A percentile compares a stretch with the other conserved stretches of the same genome.
phyloP scores from a whole-genome alignment of 2,797 vertebrate species.

The Forpus xanthops region DNA sequence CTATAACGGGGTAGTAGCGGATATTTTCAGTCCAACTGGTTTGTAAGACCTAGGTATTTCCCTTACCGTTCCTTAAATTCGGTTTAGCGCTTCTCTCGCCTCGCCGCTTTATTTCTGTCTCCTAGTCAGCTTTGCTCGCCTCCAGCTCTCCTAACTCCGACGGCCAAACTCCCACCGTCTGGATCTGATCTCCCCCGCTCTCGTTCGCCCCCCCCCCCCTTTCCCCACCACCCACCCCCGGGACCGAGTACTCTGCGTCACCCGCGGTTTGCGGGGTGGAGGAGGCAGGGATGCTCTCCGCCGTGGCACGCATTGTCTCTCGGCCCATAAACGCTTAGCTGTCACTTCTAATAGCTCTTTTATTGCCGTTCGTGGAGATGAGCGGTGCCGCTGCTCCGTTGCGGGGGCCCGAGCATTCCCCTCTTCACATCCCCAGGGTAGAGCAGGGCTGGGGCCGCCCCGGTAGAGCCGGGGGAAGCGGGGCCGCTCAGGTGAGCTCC shows the following conservation, averaged over 20 bases:
- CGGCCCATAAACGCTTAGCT: background rate
- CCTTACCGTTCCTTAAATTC: background rate
- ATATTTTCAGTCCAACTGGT: background rate
- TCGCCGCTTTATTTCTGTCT: background rate
- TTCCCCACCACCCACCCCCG: background rate
- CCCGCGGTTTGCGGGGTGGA: background rate
- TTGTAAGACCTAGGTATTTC: background rate
- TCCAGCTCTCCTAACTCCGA: background rate
- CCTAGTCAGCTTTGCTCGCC: background rate
- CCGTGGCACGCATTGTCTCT: background rate
- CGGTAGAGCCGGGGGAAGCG: background rate
- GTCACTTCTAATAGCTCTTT: constrained; percentile 14
- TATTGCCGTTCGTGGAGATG: background rate
- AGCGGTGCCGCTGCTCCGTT: background rate
- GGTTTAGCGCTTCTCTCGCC: background rate
- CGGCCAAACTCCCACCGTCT: background rate
- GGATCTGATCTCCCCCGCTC: background rate
- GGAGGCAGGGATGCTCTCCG: background rate
- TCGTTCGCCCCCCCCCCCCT: too few species aligned
- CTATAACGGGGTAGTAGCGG: background rate
- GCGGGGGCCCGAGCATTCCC: background rate
- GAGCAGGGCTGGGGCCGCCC: background rate
- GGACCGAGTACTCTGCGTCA: background rate
- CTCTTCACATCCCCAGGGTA: background rate
- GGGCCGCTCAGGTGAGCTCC: background rate